phyloP scores from a whole-genome alignment of 2,113 vertebrate genomes.

The Myanophis thanlyinensis region DNA sequence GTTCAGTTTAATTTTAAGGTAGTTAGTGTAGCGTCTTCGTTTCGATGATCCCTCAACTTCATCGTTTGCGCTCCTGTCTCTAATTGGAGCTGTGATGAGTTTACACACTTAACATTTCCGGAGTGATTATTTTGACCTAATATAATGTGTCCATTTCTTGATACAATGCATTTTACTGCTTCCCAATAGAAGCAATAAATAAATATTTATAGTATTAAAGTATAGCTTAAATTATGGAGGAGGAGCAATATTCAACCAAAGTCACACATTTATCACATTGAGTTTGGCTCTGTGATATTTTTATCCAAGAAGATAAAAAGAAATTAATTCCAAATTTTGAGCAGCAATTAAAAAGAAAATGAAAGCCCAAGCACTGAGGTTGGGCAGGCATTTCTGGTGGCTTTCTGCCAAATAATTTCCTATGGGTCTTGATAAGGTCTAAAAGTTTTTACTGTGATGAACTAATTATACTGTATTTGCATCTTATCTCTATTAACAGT shows the following conservation, averaged over 20 bases:
- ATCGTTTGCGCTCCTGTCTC: too few species aligned
- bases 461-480: slow-evolving; percentile 37
- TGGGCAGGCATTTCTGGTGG: slow-evolving; percentile 49
- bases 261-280: slow-evolving; percentile 15
- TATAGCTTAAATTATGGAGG: neutral
- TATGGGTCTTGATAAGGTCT: slow-evolving; percentile 45
- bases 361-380: slow-evolving; percentile 47
- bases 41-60: too few species aligned
- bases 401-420: slow-evolving; percentile 59
- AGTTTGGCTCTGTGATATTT: slow-evolving; percentile 47
- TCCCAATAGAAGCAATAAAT: neutral
- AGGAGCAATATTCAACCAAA: neutral
- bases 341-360: slow-evolving; percentile 61
- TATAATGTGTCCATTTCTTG: neutral
- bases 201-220: neutral
- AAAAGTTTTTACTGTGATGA: slow-evolving; percentile 51
- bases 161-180: neutral
- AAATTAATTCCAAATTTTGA: slow-evolving; percentile 63
- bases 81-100: neutral
- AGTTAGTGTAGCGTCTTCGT: too few species aligned
- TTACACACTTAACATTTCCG: neutral
- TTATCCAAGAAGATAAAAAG: slow-evolving; percentile 59
- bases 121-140: neutral
- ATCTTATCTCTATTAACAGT: slow-evolving; percentile 41
- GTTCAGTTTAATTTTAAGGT: too few species aligned